A percentile compares a stretch with the other conserved stretches of the same genome.
Evolutionary conservation across 2,113 vertebrate species (phyloP).

Genomic region (Myrmophylax atrothorax): DNA sequence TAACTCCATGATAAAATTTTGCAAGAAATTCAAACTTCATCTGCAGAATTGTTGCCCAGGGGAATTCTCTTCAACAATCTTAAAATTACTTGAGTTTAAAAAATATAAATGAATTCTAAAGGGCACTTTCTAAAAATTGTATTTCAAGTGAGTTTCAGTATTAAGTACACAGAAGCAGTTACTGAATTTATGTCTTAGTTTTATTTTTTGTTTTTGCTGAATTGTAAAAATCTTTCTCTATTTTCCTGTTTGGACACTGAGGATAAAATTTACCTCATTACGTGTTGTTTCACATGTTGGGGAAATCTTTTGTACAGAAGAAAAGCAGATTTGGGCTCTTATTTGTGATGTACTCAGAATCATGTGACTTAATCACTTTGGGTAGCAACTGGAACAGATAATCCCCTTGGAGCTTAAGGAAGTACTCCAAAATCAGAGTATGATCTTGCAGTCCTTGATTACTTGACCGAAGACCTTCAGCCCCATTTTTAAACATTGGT

Average conservation of each 20-base stretch:
- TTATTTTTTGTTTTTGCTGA: not conserved
- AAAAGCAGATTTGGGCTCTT: conserved; percentile 37
- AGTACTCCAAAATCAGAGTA: conserved; percentile 20
- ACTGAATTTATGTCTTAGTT: not conserved
- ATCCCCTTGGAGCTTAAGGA: conserved; percentile 40
- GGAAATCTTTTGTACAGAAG: not conserved
- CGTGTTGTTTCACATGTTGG: not conserved
- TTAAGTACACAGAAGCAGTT: not conserved
- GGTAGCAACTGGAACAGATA: conserved; percentile 34
- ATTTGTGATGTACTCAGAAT: conserved; percentile 6
- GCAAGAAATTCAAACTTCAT: not conserved
- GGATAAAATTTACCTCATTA: not conserved
- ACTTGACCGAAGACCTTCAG: not conserved
- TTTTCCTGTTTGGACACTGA: not conserved
- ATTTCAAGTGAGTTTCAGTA: not conserved
- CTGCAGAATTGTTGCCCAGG: not conserved
- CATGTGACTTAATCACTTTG: conserved; percentile 51
- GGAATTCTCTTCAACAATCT: not conserved
- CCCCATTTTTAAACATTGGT: not conserved
- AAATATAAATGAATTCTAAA: not conserved
- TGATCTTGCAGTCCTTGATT: not conserved
- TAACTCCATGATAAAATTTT: not conserved
- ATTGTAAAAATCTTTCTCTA: not conserved
- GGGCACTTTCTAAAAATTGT: not conserved
- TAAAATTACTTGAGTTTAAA: not conserved